Evolutionary conservation across 1,140 invertebrate genomes (phyloP).

Genomic region (Bilobella aurantiaca): DNA sequence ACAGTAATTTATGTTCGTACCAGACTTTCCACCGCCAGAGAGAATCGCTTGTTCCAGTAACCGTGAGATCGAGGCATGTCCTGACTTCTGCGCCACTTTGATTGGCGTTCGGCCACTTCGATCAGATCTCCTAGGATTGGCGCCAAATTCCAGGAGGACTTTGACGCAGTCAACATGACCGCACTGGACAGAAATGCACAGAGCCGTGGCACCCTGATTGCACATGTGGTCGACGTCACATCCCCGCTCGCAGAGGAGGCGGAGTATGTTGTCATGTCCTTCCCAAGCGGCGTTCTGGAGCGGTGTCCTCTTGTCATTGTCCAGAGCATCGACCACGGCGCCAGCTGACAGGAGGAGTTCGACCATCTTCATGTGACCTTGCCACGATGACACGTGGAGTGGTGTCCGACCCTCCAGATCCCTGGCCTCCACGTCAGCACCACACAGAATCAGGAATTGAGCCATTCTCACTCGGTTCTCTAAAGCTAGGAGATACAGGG

Average conservation of each 20-base stretch:
- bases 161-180: conserved; percentile 85
- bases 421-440: conserved; percentile 70
- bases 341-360: conserved; percentile 64
- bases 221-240: conserved; percentile 77
- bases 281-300: conserved; percentile 92
- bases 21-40: neutral
- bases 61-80: conserved; percentile 58
- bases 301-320: conserved; percentile 78
- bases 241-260: conserved; percentile 63
- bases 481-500: conserved; percentile 78
- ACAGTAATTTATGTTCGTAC: too few relatives aligned
- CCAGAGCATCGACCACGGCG: conserved; percentile 75
- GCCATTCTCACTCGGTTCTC: conserved; percentile 80
- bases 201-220: conserved; percentile 80
- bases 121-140: conserved; percentile 84
- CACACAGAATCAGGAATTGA: conserved; percentile 64
- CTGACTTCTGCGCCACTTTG: conserved; percentile 64
- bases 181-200: conserved; percentile 57
- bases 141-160: conserved; percentile 72
- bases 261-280: conserved; percentile 73
- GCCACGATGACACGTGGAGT: conserved; percentile 67
- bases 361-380: conserved; percentile 82
- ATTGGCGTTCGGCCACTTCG: conserved; percentile 73
- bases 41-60: conserved; percentile 44
- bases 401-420: conserved; percentile 68